A percentile compares a stretch with the other conserved stretches of the same genome.
These are phyloP conservation scores for Dimorphilus gyrociliatus DNA, from an alignment of 2,888 invertebrate species.

Conservation along the genomic window DNA sequence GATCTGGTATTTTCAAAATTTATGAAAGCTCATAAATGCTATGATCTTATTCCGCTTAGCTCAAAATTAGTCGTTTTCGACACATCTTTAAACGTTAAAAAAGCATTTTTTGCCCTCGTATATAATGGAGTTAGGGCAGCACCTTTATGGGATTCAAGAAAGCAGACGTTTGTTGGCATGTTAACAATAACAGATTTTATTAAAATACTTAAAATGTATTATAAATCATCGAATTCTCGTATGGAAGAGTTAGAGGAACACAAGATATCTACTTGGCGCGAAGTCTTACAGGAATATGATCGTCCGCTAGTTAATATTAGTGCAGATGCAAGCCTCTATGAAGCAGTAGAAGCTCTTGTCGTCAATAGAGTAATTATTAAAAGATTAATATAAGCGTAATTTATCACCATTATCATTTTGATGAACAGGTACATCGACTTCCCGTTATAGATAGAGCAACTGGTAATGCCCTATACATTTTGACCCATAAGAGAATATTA, in stretches of 20 bases:
- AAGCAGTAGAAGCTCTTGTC: constrained; percentile 79
- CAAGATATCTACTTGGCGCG: constrained; percentile 87
- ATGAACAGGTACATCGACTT: constrained; percentile 87
- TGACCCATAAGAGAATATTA: constrained; percentile 93
- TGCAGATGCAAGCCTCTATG: constrained; percentile 60
- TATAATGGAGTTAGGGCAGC: constrained; percentile 96
- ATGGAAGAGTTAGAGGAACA: constrained; percentile 96
- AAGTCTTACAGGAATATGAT: constrained; percentile 66
- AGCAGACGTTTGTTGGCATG: constrained; percentile 86
- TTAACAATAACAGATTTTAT: constrained; percentile 98
- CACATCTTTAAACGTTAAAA: constrained; percentile 67
- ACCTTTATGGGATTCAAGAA: constrained; percentile 84
- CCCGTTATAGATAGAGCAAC: constrained; percentile 89
- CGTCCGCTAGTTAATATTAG: constrained; percentile 74
- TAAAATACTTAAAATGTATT: constrained; percentile 80
- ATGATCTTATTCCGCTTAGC: constrained; percentile 97
- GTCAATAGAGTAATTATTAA: constrained; percentile 80
- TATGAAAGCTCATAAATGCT: constrained; percentile 99
- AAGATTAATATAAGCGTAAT: too few species aligned
- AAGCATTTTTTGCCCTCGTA: constrained; percentile 92
- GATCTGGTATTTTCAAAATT: constrained; percentile 94
- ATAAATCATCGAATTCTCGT: constrained; percentile 65
- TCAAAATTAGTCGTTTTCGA: constrained; percentile 99
- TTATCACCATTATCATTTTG: too few species aligned
- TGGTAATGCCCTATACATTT: constrained; percentile 90